These are phyloP conservation scores for Hypothenemus hampei DNA, from an alignment of 1,140 invertebrate genomes.

Conservation along the genomic window DNA sequence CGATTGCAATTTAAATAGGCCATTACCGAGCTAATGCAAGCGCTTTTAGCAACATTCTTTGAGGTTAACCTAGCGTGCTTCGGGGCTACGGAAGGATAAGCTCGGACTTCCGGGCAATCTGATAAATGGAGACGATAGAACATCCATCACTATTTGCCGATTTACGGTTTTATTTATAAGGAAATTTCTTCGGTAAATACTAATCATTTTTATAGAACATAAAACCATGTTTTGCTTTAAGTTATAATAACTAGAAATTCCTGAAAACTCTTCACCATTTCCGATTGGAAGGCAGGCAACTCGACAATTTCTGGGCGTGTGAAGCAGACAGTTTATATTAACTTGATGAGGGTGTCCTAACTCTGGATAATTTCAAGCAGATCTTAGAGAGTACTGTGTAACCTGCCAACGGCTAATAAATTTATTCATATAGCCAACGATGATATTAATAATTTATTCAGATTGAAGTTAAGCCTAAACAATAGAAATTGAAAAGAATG, in stretches of 20 bases:
- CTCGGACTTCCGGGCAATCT: slow-evolving; percentile 15
- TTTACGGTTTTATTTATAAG: slow-evolving; percentile 13
- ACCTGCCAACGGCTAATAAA: slow-evolving; percentile 1
- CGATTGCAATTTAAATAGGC: slow-evolving; percentile 11
- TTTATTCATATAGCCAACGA: not conserved
- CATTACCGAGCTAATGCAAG: slow-evolving; percentile 8
- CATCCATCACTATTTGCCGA: slow-evolving; percentile 15
- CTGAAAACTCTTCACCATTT: no score
- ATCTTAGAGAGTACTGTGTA: not conserved
- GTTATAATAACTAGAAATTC: not conserved
- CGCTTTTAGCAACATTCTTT: slow-evolving; percentile 20
- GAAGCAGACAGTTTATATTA: slow-evolving; percentile 7
- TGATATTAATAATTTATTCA: not conserved
- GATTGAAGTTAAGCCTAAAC: not conserved
- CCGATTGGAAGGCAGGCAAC: not conserved
- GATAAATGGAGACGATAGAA: slow-evolving; percentile 14
- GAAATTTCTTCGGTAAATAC: not conserved
- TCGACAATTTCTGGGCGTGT: not conserved
- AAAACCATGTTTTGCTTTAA: not conserved
- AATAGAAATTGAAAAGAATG: no score
- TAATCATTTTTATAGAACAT: not conserved
- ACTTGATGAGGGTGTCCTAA: slow-evolving; percentile 1
- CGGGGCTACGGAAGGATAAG: slow-evolving; percentile 14
- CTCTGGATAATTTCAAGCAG: not conserved
- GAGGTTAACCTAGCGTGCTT: slow-evolving; percentile 13